A percentile compares a stretch with the other conserved stretches of the same genome.
phyloP scores from a whole-genome alignment of 2,797 vertebrate species.

The Molossus alvarezi region DNA sequence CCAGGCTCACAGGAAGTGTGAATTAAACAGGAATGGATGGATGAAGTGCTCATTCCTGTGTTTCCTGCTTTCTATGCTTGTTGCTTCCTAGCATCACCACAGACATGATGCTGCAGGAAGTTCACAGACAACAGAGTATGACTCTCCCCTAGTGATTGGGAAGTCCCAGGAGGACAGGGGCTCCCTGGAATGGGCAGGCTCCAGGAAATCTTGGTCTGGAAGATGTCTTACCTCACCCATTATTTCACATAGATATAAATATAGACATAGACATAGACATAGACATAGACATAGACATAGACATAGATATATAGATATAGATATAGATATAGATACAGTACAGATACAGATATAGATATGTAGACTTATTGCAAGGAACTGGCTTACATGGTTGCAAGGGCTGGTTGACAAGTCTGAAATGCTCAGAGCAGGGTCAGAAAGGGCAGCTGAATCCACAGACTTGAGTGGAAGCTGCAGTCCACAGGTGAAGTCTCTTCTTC shows the following conservation, averaged over 20 bases:
- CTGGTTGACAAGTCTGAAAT: background rate
- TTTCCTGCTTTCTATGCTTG: background rate
- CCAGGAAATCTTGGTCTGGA: background rate
- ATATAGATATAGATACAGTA: background rate
- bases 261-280: background rate
- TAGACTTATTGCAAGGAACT: background rate
- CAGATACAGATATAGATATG: too few species aligned
- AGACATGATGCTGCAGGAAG: background rate
- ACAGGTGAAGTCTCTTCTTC: background rate
- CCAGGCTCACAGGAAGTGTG: background rate
- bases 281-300: too few species aligned
- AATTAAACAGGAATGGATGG: background rate
- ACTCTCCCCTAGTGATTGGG: background rate
- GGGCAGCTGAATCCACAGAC: background rate
- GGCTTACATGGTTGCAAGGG: background rate
- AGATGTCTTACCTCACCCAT: background rate
- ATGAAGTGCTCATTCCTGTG: background rate
- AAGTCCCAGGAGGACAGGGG: background rate
- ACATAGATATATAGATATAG: background rate
- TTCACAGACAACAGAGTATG: background rate
- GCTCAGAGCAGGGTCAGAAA: background rate
- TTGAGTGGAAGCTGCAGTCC: background rate
- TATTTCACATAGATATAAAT: background rate
- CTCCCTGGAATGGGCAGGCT: background rate
- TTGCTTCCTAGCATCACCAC: background rate